Conservation (phyloP, 2,888 invertebrate genomes). For the Sinohyriopsis cumingii region DNA sequence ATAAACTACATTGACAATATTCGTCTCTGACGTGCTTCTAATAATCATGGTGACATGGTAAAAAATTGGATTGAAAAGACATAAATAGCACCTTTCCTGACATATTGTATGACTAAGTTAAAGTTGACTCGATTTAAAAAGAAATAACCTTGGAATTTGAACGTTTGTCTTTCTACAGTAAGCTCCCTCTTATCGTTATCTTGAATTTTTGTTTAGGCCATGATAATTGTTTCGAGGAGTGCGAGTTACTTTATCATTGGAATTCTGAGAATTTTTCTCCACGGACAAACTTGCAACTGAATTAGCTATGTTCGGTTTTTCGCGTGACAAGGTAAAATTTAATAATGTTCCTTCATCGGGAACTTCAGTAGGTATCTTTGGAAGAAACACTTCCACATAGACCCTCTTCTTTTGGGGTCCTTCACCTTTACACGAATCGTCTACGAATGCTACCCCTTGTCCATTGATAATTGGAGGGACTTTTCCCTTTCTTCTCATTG, state of each 20-base stretch:
- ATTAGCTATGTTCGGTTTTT: no score
- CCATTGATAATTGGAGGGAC: constrained; percentile 12
- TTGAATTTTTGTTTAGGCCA: no score
- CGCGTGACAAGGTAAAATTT: no score
- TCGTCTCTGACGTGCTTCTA: no score
- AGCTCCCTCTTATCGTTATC: no score
- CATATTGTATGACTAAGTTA: no score
- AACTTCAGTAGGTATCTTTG: constrained; percentile 30
- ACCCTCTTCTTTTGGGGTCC: constrained; percentile 41
- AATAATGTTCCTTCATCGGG: constrained; percentile 9
- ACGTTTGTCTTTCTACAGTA: not conserved
- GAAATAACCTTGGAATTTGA: not conserved
- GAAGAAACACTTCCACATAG: constrained; percentile 50
- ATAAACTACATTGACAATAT: no score
- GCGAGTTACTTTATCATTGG: no score
- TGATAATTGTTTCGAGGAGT: no score
- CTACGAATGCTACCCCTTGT: constrained; percentile 25
- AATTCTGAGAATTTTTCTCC: not conserved
- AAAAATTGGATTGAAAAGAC: no score
- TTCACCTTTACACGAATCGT: constrained; percentile 30
- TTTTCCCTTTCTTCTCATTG: constrained; percentile 5
- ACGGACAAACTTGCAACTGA: constrained; percentile 6
- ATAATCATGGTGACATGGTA: no score
- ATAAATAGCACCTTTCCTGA: no score
- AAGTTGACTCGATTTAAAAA: not conserved